Conservation (phyloP, 2,888 invertebrate genomes). For the Odontocerum albicorne region DNA sequence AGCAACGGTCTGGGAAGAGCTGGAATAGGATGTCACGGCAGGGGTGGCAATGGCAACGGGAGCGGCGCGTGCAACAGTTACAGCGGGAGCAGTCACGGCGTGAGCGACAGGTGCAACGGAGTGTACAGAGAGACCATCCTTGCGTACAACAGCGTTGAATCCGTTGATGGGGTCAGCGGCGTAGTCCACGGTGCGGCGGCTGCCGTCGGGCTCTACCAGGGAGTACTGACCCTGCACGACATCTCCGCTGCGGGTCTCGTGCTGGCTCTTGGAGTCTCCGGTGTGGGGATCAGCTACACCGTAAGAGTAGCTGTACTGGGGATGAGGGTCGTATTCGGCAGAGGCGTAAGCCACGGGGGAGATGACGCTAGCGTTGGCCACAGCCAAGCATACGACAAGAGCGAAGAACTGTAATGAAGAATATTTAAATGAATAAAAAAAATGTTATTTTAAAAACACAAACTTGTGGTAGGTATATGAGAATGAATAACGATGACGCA, state of each 20-base stretch:
- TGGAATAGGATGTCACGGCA: slow-evolving; percentile 37
- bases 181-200: slow-evolving; percentile 56
- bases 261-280: no score
- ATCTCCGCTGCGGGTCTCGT: no score
- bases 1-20: slow-evolving; percentile 1
- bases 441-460: no score
- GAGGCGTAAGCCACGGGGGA: slow-evolving; percentile 37
- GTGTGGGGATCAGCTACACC: no score
- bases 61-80: slow-evolving; percentile 6
- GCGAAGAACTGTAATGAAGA: slow-evolving; percentile 47
- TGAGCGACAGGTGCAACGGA: no score
- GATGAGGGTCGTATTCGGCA: slow-evolving; percentile 41
- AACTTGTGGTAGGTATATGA: no score
- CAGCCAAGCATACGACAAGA: slow-evolving; percentile 45
- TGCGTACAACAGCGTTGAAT: slow-evolving; percentile 44
- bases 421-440: no score
- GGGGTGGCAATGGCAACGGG: slow-evolving; percentile 28
- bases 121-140: slow-evolving; percentile 39
- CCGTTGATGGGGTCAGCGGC: no score
- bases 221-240: slow-evolving; percentile 57
- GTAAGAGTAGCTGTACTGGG: no score
- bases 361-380: slow-evolving; percentile 47
- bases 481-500: no score
- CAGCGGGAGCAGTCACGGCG: slow-evolving; percentile 13
- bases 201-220: slow-evolving; percentile 56